Conservation (phyloP, 2,113 vertebrate species). For the Lepidothrix coronata region DNA sequence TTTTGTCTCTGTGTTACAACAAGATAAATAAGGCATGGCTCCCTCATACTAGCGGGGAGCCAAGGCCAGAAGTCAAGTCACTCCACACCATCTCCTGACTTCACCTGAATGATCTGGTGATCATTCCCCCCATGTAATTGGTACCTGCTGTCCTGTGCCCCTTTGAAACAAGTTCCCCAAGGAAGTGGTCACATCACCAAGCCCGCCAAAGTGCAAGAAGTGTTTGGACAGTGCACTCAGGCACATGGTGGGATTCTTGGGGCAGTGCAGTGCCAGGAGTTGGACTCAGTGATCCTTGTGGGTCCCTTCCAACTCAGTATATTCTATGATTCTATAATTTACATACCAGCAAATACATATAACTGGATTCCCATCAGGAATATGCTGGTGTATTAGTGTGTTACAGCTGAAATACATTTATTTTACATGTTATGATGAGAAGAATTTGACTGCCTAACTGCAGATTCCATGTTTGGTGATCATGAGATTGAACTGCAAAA, state of each 20-base stretch:
- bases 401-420: neutral
- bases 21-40: neutral
- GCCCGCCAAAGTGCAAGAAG: neutral
- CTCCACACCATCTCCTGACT: neutral
- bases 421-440: neutral
- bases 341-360: neutral
- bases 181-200: neutral
- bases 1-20: neutral
- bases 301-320: neutral
- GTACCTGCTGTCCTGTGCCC: neutral
- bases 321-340: neutral
- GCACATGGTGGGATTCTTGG: neutral
- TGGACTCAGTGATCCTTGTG: neutral
- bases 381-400: neutral
- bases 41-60: accelerated
- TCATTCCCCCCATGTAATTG: accelerated
- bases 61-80: neutral
- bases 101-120: neutral
- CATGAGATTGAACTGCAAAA: neutral
- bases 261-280: neutral
- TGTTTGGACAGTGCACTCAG: neutral
- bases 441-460: neutral
- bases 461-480: neutral
- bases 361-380: neutral
- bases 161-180: neutral